Evolutionary conservation across 2,888 invertebrate genomes (phyloP).

Genomic region (Silvanus unidentatus): DNA sequence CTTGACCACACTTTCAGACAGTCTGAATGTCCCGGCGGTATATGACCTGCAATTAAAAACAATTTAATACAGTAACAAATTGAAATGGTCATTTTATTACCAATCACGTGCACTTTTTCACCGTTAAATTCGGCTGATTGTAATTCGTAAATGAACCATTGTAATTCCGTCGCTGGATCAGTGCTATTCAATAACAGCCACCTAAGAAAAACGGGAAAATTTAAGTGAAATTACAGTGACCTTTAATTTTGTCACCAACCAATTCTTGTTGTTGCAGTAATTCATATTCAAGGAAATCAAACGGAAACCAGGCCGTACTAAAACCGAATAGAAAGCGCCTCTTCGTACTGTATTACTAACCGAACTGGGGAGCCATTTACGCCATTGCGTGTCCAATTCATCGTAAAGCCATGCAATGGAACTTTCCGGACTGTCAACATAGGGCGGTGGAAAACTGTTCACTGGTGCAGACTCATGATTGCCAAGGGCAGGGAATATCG

Average conservation of each 20-base stretch:
- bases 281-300: conserved; percentile 95
- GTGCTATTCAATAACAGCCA: conserved; percentile 91
- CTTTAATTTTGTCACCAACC: too few relatives aligned
- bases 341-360: conserved; percentile 80
- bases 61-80: neutral
- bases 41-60: conserved; percentile 59
- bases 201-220: too few relatives aligned
- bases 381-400: conserved; percentile 83
- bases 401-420: conserved; percentile 90
- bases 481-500: conserved; percentile 90
- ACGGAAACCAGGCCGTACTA: conserved; percentile 83
- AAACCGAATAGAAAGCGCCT: conserved; percentile 87
- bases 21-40: conserved; percentile 90
- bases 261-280: conserved; percentile 92
- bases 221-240: too few relatives aligned
- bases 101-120: conserved; percentile 95
- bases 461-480: conserved; percentile 96
- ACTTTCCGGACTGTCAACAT: conserved; percentile 71
- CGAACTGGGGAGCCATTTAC: conserved; percentile 83
- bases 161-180: conserved; percentile 90
- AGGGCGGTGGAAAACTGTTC: conserved; percentile 87
- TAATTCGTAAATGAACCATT: conserved; percentile 91
- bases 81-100: conserved; percentile 30
- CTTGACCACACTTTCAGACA: conserved; percentile 94
- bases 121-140: conserved; percentile 90